These are phyloP conservation scores for Ditylenchus dipsaci DNA, from an alignment of 1,140 invertebrate species.

Conservation along the genomic window DNA sequence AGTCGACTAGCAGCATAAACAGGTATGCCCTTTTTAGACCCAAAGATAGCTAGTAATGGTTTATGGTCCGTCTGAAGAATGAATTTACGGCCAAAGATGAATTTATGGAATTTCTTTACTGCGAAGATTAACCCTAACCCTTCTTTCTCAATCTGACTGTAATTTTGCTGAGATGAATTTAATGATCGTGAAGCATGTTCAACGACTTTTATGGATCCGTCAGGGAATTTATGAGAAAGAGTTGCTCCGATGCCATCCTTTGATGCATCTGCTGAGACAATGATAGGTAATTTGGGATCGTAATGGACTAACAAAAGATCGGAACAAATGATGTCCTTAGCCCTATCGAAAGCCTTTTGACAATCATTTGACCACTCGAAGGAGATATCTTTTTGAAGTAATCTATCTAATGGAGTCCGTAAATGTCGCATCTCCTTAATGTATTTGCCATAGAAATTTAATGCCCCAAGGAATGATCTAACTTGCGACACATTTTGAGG, in stretches of 20 bases:
- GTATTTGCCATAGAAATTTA: constrained; percentile 44
- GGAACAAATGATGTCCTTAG: constrained; percentile 37
- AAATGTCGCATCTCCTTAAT: constrained; percentile 25
- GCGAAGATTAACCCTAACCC: constrained; percentile 60
- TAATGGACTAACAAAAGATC: constrained; percentile 41
- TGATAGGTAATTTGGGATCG: constrained; percentile 32
- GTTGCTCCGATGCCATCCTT: constrained; percentile 49
- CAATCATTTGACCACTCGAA: constrained; percentile 32
- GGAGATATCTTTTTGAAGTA: constrained; percentile 42
- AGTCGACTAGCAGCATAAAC: constrained; percentile 15
- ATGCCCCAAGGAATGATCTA: constrained; percentile 39
- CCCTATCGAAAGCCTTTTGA: constrained; percentile 27
- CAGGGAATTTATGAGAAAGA: constrained; percentile 35
- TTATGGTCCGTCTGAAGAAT: constrained; percentile 27
- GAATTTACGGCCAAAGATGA: constrained; percentile 61
- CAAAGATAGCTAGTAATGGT: constrained; percentile 18
- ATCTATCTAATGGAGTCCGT: constrained; percentile 39
- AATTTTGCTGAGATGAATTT: constrained; percentile 60
- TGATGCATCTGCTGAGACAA: constrained; percentile 48
- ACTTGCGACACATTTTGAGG: constrained; percentile 16
- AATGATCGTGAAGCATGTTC: constrained; percentile 45
- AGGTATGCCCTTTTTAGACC: constrained; percentile 22
- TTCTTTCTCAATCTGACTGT: constrained; percentile 62
- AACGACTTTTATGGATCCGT: constrained; percentile 42
- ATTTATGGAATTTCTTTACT: constrained; percentile 63